A percentile compares a stretch with the other conserved stretches of the same genome.
These are phyloP conservation scores for Microcebus lehilahytsara DNA, from an alignment of 2,113 vertebrate species.

Conservation along the genomic window DNA sequence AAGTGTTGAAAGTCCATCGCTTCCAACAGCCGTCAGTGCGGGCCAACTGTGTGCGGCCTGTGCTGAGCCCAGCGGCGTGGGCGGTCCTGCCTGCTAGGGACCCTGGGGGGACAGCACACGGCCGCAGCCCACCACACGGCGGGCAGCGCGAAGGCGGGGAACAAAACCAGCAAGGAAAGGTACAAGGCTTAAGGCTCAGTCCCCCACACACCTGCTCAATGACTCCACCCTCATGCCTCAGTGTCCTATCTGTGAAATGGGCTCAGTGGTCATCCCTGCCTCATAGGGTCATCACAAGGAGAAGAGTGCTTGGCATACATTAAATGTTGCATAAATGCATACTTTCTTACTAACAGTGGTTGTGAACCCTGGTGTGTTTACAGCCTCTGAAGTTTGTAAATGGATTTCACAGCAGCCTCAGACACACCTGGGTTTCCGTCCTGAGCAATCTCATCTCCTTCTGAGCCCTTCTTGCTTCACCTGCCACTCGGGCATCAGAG, in stretches of 20 bases:
- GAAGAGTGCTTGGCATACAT: background rate
- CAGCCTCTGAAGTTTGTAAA: background rate
- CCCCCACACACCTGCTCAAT: background rate
- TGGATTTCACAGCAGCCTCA: background rate
- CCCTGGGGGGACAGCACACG: rapidly evolving
- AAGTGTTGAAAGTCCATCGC: background rate
- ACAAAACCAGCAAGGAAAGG: rapidly evolving
- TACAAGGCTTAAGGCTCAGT: background rate
- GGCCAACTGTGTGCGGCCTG: background rate
- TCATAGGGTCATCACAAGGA: rapidly evolving
- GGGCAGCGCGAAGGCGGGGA: background rate
- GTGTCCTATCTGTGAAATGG: background rate
- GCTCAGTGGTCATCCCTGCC: background rate
- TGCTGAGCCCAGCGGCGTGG: background rate
- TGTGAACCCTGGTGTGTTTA: rapidly evolving
- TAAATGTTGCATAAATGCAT: background rate
- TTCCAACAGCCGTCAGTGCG: background rate
- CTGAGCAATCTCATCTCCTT: background rate
- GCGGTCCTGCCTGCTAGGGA: background rate
- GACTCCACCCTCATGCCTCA: background rate
- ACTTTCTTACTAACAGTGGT: background rate
- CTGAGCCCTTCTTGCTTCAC: background rate
- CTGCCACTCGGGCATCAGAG: background rate
- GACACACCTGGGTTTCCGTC: background rate
- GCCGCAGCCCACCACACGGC: background rate